Percentiles rank a stretch among this genome's conserved stretches.
Evolutionary conservation across 2,113 vertebrate species (phyloP).

Genomic region (Odontophorus gujanensis): DNA sequence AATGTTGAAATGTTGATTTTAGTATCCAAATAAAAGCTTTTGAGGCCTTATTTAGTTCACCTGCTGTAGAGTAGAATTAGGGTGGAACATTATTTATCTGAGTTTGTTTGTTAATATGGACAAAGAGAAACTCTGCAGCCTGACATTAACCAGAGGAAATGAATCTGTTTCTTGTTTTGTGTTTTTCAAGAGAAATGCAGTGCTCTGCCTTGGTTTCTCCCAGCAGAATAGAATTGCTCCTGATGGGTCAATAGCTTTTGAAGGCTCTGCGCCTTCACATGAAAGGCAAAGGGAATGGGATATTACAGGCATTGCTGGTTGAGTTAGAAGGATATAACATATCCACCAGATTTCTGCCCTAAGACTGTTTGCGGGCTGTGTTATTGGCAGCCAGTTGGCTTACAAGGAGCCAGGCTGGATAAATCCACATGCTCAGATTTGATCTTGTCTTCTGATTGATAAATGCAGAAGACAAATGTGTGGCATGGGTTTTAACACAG

Average conservation of each 20-base stretch:
- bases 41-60: neutral
- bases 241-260: neutral
- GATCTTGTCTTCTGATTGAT: neutral
- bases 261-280: neutral
- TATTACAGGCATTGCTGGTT: neutral
- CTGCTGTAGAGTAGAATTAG: neutral
- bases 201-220: neutral
- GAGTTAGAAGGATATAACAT: neutral
- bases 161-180: neutral
- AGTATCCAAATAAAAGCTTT: neutral
- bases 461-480: neutral
- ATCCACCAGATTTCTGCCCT: neutral
- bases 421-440: neutral
- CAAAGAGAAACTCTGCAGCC: neutral
- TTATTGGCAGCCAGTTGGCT: neutral
- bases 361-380: neutral
- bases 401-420: neutral
- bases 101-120: neutral
- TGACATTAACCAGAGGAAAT: neutral
- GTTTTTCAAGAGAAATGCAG: neutral
- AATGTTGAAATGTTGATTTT: neutral
- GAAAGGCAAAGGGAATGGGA: neutral
- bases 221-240: neutral
- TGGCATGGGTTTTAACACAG: neutral
- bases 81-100: neutral